phyloP scores from a whole-genome alignment of 2,888 invertebrate genomes.

The Gisinianus flammeolus region DNA sequence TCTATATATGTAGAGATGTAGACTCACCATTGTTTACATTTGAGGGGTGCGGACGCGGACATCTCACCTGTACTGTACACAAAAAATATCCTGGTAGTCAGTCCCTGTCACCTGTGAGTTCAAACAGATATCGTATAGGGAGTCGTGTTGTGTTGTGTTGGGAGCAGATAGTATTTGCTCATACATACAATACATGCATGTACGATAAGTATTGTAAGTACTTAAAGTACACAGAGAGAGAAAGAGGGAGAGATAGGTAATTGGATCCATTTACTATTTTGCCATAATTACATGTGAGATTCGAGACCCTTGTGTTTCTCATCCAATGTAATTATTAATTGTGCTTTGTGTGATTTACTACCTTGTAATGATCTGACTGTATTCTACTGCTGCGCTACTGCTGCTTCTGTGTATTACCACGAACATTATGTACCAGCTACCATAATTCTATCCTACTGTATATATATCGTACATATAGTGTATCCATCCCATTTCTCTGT shows the following conservation, averaged over 20 bases:
- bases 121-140: not conserved
- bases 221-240: no score
- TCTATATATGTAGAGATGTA: no score
- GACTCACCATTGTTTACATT: not conserved
- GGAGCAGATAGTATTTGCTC: not conserved
- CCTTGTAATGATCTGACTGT: slow-evolving; percentile 40
- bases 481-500: no score
- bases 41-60: not conserved
- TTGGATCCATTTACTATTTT: not conserved
- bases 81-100: not conserved
- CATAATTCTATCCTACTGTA: not conserved
- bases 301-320: slow-evolving; percentile 5
- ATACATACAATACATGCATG: not conserved
- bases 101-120: not conserved
- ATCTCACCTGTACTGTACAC: not conserved
- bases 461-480: not conserved
- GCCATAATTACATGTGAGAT: not conserved
- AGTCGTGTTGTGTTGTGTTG: no score
- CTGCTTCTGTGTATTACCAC: not conserved
- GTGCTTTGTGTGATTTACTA: slow-evolving; percentile 45
- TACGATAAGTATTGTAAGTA: not conserved
- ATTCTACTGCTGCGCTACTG: not conserved
- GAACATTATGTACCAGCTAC: not conserved
- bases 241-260: no score
- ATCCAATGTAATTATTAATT: slow-evolving; percentile 18